Conservation (phyloP, 2,797 vertebrate species). For the Alectoris magna region DNA sequence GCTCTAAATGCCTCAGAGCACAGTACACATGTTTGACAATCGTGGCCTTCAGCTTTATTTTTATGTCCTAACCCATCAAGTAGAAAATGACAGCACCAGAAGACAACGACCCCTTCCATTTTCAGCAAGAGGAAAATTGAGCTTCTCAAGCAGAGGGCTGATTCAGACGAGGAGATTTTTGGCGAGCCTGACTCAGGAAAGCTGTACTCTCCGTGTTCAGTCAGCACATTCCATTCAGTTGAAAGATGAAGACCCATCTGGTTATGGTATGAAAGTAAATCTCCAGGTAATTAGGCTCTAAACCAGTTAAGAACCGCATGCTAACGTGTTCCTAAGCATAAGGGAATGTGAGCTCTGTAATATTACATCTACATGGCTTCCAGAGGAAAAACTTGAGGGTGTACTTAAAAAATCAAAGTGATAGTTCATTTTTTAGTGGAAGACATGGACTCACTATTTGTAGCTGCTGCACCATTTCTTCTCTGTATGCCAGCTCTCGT, state of each 20-base stretch:
- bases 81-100: conserved; percentile 18
- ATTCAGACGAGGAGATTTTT: not conserved
- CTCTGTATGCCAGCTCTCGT: conserved; percentile 94
- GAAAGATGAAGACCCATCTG: conserved; percentile 75
- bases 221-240: conserved; percentile 44
- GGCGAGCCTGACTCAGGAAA: not conserved
- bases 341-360: not conserved
- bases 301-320: conserved; percentile 62
- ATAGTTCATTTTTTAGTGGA: not conserved
- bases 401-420: not conserved
- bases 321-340: not conserved
- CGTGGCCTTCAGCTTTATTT: conserved; percentile 47
- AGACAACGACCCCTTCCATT: not conserved
- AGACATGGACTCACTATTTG: conserved; percentile 89
- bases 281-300: conserved; percentile 77
- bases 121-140: not conserved
- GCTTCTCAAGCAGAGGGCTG: not conserved
- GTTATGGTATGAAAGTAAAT: conserved; percentile 75
- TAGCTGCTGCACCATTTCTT: conserved; percentile 98
- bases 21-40: not conserved
- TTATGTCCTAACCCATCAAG: conserved; percentile 1
- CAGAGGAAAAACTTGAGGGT: not conserved
- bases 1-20: not conserved
- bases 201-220: not conserved
- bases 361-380: not conserved